phyloP scores from a whole-genome alignment of 2,888 invertebrate genomes.

The Eumacrocentrus americanus region DNA sequence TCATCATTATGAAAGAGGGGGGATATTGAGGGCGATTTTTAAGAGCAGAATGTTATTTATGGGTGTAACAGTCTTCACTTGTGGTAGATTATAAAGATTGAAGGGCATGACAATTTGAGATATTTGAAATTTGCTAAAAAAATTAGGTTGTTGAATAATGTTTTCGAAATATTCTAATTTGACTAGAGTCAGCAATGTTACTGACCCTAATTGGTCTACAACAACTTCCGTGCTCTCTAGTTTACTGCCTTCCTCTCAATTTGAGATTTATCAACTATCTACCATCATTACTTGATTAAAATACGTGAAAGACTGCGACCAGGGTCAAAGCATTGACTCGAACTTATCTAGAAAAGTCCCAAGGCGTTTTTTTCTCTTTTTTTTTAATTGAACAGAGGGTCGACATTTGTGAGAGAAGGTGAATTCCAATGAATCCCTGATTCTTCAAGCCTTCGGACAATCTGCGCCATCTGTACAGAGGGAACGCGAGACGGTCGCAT shows the following conservation, averaged over 20 bases:
- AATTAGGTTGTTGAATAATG: not conserved
- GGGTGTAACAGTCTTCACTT: too few species aligned
- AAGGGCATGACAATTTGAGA: too few species aligned
- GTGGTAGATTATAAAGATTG: too few species aligned
- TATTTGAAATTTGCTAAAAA: too few species aligned
- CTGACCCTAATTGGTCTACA: too few species aligned
- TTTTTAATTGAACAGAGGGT: not conserved
- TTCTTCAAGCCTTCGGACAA: slow-evolving; percentile 5
- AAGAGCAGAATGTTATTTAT: too few species aligned
- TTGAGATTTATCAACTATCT: not conserved
- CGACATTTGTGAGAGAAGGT: slow-evolving; percentile 35
- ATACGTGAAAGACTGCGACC: not conserved
- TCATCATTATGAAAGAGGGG: too few species aligned
- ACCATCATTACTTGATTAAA: slow-evolving; percentile 5
- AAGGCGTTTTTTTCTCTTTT: not conserved
- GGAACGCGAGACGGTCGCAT: slow-evolving; percentile 27
- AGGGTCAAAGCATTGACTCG: not conserved
- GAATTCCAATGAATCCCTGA: slow-evolving; percentile 34
- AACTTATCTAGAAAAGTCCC: slow-evolving; percentile 1
- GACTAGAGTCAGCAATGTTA: too few species aligned
- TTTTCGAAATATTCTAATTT: not conserved
- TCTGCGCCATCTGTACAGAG: not conserved
- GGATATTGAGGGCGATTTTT: too few species aligned
- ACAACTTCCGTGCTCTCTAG: too few species aligned
- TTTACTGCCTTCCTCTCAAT: not conserved